Evolutionary conservation across 2,888 invertebrate species (phyloP), one percentile per base, ranked within the genome.

Genomic region (Sarcophaga rosellei): DNA sequence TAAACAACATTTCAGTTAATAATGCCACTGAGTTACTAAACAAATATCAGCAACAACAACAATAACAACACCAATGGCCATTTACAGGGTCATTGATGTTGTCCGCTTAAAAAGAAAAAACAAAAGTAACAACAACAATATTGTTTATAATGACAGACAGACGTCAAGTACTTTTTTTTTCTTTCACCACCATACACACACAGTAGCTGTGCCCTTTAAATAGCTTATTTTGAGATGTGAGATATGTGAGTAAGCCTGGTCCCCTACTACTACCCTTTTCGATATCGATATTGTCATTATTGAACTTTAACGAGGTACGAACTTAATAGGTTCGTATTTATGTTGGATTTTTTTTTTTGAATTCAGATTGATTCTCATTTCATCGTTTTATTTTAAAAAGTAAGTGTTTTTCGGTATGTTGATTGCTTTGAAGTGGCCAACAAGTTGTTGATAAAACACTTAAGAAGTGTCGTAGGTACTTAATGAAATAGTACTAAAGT

Each of bases 21-120:
- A 73, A 83, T 83, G 77, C 82, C 82, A 83, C 77, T 77, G 82
- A 73, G 77, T 83, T 77, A 73, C 82, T 65, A 72, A 17, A 72
- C 63, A 82, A 82, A 82, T 70, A 77, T 20, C 20, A 17, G 35
- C 35, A 35, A 3, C 10, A 35, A 35, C 35, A 35, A 35, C 47
- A 72, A 74, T 21, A 35, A 35, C 59, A 72, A 61, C 47, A 61
- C 53, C 25, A 21, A 66, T 59, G 81, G 1, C 59, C 66, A 70
- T 81, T 66, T 85, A 70, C 70, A 85, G 77, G 77, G 73, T 85
- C 77, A 85, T 81, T 81, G 81, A 81, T 85, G 74, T 81, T 35
- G 73, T 73, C 81, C 85, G 81, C 77, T 59, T 57, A 3, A 57
- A 72, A 44, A 65, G 72, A 23, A 35, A 35, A 35, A 8, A 44